Conservation (phyloP, 2,888 invertebrate species). For the Tetragonisca angustula region DNA sequence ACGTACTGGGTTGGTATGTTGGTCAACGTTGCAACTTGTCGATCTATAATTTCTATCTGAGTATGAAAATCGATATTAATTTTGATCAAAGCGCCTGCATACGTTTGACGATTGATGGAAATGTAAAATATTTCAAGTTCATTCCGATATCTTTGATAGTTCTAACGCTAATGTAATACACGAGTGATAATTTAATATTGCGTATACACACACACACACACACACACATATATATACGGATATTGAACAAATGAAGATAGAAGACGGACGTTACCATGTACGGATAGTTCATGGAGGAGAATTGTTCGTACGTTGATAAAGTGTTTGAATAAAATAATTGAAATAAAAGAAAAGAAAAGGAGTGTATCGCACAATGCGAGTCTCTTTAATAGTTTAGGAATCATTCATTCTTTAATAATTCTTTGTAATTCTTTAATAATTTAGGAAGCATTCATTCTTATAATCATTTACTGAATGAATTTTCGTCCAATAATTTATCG, state of each 20-base stretch:
- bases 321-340: too few species aligned
- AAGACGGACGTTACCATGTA: background rate
- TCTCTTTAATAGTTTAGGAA: background rate
- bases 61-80: background rate
- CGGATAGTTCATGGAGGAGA: background rate
- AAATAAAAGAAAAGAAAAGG: too few species aligned
- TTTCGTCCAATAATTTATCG: background rate
- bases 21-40: background rate
- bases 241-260: background rate
- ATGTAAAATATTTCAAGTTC: background rate
- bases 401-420: slow-evolving; percentile 4
- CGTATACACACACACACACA: too few species aligned
- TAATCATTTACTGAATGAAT: slow-evolving; percentile 2
- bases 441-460: background rate
- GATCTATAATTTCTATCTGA: background rate
- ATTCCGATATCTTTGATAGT: background rate
- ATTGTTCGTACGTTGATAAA: background rate
- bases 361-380: background rate
- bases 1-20: background rate
- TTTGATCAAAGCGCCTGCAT: background rate
- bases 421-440: background rate
- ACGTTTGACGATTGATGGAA: background rate
- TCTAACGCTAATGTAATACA: background rate
- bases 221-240: background rate
- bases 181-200: too few species aligned